Conservation (phyloP, 1,140 invertebrate genomes). For the Drosophila parabipectinata region DNA sequence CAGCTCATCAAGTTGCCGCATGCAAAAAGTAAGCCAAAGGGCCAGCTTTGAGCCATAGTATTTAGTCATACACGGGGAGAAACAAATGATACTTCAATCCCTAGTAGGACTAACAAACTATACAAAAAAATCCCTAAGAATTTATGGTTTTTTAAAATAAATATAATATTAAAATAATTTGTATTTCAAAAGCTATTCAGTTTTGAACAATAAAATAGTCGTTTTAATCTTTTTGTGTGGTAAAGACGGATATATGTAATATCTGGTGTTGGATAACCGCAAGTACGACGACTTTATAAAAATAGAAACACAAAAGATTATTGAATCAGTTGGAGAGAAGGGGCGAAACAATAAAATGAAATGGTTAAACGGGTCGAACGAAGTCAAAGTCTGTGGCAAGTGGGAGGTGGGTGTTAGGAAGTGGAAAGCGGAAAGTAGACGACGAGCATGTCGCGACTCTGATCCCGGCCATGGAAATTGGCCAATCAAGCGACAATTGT, state of each 20-base stretch:
- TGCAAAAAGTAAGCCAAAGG: constrained; percentile 61
- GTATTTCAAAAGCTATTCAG: no score
- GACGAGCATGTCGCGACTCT: constrained; percentile 4
- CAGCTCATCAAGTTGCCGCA: constrained; percentile 76
- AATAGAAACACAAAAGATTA: constrained; percentile 41
- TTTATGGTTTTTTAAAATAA: no score
- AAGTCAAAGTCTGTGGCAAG: constrained; percentile 15
- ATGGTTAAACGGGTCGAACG: constrained; percentile 64
- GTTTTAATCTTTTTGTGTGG: constrained; percentile 6
- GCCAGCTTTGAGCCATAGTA: constrained; percentile 15
- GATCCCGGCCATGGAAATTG: constrained; percentile 59
- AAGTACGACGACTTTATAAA: constrained; percentile 33
- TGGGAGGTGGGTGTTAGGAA: background rate
- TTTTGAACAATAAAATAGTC: no score
- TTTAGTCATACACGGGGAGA: constrained; percentile 6
- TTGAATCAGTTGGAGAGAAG: constrained; percentile 14
- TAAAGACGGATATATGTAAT: constrained; percentile 7
- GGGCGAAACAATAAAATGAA: constrained; percentile 55
- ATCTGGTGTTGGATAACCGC: constrained; percentile 31
- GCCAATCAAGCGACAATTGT: constrained; percentile 80
- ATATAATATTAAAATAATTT: no score
- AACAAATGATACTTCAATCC: no score
- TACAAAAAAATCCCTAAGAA: no score
- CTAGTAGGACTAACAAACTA: no score
- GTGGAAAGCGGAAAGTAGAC: background rate